Evolutionary conservation across 2,113 vertebrate species (phyloP).

Genomic region (Ornithorhynchus anatinus): DNA sequence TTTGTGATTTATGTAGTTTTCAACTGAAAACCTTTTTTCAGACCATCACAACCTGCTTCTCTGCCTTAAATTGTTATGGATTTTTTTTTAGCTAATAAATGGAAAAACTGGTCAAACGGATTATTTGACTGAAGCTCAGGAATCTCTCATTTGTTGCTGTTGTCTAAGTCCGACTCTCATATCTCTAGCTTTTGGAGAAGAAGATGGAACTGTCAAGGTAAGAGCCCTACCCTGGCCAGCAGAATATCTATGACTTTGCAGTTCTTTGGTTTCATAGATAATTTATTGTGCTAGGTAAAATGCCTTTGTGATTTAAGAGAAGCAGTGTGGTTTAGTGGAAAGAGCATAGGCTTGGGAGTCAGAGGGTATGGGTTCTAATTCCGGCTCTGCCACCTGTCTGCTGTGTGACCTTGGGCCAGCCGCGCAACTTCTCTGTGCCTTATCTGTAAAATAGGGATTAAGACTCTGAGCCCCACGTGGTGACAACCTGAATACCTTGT

Average conservation of each 20-base stretch:
- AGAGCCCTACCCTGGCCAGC: background rate
- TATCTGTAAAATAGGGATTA: no score
- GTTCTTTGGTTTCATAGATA: no score
- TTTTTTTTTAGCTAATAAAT: slow-evolving; percentile 78
- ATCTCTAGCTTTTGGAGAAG: slow-evolving; percentile 78
- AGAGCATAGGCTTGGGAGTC: no score
- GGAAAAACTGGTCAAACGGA: slow-evolving; percentile 76
- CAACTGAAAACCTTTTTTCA: slow-evolving; percentile 2
- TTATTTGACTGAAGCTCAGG: slow-evolving; percentile 75
- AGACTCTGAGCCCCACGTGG: no score
- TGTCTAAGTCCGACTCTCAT: slow-evolving; percentile 75
- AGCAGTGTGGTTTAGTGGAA: no score
- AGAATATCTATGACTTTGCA: background rate
- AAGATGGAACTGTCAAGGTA: slow-evolving; percentile 86
- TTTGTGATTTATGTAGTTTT: slow-evolving; percentile 27
- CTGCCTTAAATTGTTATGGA: slow-evolving; percentile 8
- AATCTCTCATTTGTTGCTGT: slow-evolving; percentile 81
- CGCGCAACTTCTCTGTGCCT: no score
- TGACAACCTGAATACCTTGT: no score
- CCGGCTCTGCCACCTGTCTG: no score
- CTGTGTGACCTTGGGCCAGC: no score
- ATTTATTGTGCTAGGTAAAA: background rate
- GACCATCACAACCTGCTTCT: background rate
- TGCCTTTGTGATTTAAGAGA: background rate
- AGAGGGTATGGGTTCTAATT: no score